Evolutionary conservation across 2,113 vertebrate genomes (phyloP), one percentile per base, ranked within the genome.

Genomic region (Epinephelus moara): DNA sequence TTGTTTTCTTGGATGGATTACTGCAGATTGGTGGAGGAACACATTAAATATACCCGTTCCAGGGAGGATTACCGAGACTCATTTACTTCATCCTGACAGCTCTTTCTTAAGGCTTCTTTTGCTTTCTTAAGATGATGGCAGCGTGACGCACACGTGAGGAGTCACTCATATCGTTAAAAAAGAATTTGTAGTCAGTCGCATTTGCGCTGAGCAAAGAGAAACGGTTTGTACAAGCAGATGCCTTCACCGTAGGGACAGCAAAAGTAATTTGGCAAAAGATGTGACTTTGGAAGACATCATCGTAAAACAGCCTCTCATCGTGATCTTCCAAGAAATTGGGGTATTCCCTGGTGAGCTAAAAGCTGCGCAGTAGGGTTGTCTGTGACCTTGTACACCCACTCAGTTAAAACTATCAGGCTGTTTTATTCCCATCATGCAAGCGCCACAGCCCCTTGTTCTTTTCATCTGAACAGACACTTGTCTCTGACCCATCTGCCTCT

Each of bases 31-130:
- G 62, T 69, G 59, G 61, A 85, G 73, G 70, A 81, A 73, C 78
- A 88, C 88, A 78, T 92, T 91, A 83, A 89, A 88, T 59, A 84
- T 40, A 59, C 72, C 80, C 33, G 47, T 75, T 89, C 78, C 70
- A 85, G 73, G 11, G 81, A 88, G 89, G 91, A 93, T 93, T 93
- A 91, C 33, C 12, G 12, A 83, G 86, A 91, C 91, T 88, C 84
- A 89, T 92, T 92, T 83, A 91, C 83, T 91, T 91, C 19, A 87
- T 75, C 80, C 81, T 30, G 77, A 84, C 89, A 70, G 85, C 80
- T 78, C 67, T 82, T 67, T 81, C 81, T 86, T 83, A 91, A 89
- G 73, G 53, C 81, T 67, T 68, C 55, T 21, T 17, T 50, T 82
- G 37, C 82, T 84, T 80, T 70, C 49, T 53, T 86, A 78, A 86